Conservation (phyloP, 1,140 invertebrate genomes). For the Drosophila parvula region DNA sequence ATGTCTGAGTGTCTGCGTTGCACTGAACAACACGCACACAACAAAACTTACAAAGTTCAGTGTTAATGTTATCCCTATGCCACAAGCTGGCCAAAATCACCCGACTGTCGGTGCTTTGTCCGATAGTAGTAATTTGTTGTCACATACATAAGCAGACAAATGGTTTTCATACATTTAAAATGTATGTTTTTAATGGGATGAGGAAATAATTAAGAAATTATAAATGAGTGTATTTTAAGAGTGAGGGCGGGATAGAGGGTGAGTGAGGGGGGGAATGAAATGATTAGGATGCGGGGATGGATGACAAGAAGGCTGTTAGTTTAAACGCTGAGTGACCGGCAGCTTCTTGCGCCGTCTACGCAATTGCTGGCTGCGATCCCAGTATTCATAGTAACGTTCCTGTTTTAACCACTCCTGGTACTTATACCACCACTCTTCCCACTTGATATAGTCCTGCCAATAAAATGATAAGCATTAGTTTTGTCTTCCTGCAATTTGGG, state of each 20-base stretch:
- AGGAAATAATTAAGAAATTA: constrained; percentile 8
- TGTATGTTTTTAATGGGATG: constrained; percentile 43
- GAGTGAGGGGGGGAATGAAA: background rate
- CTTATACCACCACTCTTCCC: constrained; percentile 97
- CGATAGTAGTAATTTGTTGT: constrained; percentile 41
- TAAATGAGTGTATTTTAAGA: constrained; percentile 5
- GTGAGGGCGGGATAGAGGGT: background rate
- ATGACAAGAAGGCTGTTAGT: constrained; percentile 54
- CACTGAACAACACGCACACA: constrained; percentile 40
- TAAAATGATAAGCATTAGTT: background rate
- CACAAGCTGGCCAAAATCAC: constrained; percentile 12
- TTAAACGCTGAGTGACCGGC: constrained; percentile 84
- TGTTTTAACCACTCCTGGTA: constrained; percentile 95
- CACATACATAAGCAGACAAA: constrained; percentile 65
- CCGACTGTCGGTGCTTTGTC: constrained; percentile 19
- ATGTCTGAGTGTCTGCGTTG: constrained; percentile 53
- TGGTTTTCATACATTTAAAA: constrained; percentile 74
- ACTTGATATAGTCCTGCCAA: constrained; percentile 92
- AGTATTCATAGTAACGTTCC: constrained; percentile 92
- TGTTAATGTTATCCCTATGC: constrained; percentile 46
- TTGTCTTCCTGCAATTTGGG: no score
- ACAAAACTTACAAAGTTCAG: constrained; percentile 61
- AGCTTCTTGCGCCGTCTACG: constrained; percentile 84
- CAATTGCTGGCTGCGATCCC: constrained; percentile 86
- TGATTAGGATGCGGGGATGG: constrained; percentile 10